Conservation (phyloP, 1,140 invertebrate species). For the Homalodisca vitripennis region DNA sequence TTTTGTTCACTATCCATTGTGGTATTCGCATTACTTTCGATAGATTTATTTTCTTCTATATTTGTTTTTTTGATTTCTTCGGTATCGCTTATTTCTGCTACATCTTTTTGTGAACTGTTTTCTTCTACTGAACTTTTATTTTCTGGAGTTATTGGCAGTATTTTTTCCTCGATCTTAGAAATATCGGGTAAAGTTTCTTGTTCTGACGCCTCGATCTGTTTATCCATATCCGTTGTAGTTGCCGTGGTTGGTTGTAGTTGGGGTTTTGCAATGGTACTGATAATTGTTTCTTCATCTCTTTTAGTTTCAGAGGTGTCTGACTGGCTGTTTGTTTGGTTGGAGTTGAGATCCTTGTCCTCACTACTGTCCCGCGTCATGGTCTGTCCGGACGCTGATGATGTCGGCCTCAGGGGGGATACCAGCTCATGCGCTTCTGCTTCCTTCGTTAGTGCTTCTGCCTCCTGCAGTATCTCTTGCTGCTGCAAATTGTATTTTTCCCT, state of each 20-base stretch:
- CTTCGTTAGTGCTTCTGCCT: background rate
- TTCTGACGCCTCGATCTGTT: background rate
- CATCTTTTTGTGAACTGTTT: background rate
- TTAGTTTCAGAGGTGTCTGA: background rate
- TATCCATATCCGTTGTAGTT: background rate
- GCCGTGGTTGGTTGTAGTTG: background rate
- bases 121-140: background rate
- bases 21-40: background rate
- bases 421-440: background rate
- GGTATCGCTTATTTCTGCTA: background rate
- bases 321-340: background rate
- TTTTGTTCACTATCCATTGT: background rate
- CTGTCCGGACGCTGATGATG: background rate
- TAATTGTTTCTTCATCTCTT: background rate
- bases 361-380: background rate
- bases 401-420: background rate
- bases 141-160: background rate
- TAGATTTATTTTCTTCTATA: background rate
- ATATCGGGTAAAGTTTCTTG: background rate
- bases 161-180: background rate
- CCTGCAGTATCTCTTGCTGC: background rate
- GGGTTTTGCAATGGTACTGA: background rate
- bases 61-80: background rate
- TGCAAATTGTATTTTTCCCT: background rate
- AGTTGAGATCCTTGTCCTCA: constrained; percentile 16